phyloP scores from a whole-genome alignment of 2,888 invertebrate genomes.

The Tribolium freemani region DNA sequence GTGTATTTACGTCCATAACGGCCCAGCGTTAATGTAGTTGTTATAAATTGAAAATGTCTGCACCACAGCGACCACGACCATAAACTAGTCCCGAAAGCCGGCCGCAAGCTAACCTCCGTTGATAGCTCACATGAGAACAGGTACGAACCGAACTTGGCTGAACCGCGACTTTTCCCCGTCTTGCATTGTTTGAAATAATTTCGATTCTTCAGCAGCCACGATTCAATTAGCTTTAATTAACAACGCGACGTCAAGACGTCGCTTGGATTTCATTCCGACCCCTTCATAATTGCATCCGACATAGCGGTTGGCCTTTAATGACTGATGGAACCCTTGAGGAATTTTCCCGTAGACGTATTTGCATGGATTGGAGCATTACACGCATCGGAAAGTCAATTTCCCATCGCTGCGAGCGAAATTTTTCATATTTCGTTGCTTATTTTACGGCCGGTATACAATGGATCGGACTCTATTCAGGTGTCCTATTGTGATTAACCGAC shows the following conservation, averaged over 20 bases:
- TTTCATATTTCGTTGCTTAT: neutral
- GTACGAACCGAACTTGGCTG: constrained; percentile 45
- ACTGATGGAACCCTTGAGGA: constrained; percentile 46
- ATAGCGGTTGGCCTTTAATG: constrained; percentile 46
- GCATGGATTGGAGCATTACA: constrained; percentile 56
- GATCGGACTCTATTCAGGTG: constrained; percentile 13
- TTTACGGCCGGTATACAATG: neutral
- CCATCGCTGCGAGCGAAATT: constrained; percentile 22
- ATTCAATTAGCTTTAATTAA: constrained; percentile 48
- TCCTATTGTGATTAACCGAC: constrained; percentile 20
- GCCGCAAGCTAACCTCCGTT: constrained; percentile 47
- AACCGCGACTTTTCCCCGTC: constrained; percentile 48
- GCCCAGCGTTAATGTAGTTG: constrained; percentile 41
- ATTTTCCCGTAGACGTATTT: constrained; percentile 29
- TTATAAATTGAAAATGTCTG: constrained; percentile 57
- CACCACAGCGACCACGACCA: constrained; percentile 51
- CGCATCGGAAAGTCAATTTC: constrained; percentile 63
- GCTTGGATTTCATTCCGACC: constrained; percentile 36
- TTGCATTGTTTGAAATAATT: constrained; percentile 28
- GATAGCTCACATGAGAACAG: constrained; percentile 33
- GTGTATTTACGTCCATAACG: constrained; percentile 27
- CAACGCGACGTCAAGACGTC: constrained; percentile 34
- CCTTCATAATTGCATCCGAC: constrained; percentile 47
- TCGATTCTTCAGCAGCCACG: constrained; percentile 35
- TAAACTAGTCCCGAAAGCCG: constrained; percentile 51